Evolutionary conservation across 1,140 invertebrate species (phyloP), one percentile per base, ranked within the genome.

Genomic region (Nasonia vitripennis): DNA sequence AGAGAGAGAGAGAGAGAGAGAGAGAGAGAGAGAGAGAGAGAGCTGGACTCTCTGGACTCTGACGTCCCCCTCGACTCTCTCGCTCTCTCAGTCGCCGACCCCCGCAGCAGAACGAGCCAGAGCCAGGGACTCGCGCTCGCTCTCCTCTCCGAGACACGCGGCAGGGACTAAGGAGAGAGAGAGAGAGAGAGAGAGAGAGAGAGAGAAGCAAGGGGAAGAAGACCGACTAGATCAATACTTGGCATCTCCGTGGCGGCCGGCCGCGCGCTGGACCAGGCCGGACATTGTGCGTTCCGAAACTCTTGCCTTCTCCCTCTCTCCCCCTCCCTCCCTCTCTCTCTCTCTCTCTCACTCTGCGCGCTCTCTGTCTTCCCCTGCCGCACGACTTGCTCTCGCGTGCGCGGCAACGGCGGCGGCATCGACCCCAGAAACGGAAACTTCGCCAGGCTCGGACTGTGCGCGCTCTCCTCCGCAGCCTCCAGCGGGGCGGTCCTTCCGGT

Each of bases 191-290:
- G 88, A 88, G 88, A 91, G 91, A 92, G 90, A 74, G 67, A 68
- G 71, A 81, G 75, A 74, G 88, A 84, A 88, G 91, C 27, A 90
- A 90, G 89, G 87, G 83, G 89, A 90, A 91, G 91, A 88, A 91
- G 89, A 89, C 89, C 91, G 89, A 90, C 92, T 91, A 93, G 93
- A 93, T 93, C 93, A 93, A 93, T 93, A 93, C 93, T 93, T 81
- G 91, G 92, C 91, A 93, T 93, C 92, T 93, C 91, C 90, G 90
- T 11, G 77, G 23, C 27, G 2, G 55, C 55, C 17, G 20, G 20
- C 48, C 14, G 45, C 88, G 86, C 89, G 91, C 92, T 91, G 93
- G 93, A 93, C 92, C 92, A 92, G 84, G 90, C 92, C 90, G 93
- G 92, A 93, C 92, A 93, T 93, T 90, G 90, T 45, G 83, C 91